These are phyloP conservation scores for Thalassophryne amazonica DNA, from an alignment of 2,797 vertebrate species.

Conservation along the genomic window DNA sequence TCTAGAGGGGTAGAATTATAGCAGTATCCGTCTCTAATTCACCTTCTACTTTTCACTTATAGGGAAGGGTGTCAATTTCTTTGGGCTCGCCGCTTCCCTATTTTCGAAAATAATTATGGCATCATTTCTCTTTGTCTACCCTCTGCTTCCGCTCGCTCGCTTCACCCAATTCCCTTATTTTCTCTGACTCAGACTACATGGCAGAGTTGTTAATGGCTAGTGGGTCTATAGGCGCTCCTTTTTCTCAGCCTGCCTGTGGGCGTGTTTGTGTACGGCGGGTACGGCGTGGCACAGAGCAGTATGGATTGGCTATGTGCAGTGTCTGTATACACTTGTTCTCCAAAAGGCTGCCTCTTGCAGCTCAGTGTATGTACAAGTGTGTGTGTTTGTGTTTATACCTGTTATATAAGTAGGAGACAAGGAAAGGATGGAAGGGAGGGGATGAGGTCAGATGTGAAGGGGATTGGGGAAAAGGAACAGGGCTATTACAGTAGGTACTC, in stretches of 20 bases:
- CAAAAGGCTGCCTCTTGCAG: constrained; percentile 68
- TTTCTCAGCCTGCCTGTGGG: constrained; percentile 41
- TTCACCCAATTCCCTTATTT: constrained; percentile 21
- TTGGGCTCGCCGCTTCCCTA: constrained; percentile 47
- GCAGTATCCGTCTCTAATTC: constrained; percentile 66
- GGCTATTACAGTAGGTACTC: constrained; percentile 88
- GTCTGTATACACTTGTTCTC: constrained; percentile 69
- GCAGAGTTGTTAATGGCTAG: constrained; percentile 69
- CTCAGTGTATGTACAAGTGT: constrained; percentile 40
- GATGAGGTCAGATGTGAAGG: constrained; percentile 57
- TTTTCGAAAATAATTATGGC: constrained; percentile 66
- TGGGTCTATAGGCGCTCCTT: constrained; percentile 47
- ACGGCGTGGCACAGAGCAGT: constrained; percentile 44
- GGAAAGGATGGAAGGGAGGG: constrained; percentile 28
- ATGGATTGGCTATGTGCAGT: constrained; percentile 54
- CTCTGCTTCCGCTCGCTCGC: constrained; percentile 1
- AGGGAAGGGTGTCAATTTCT: constrained; percentile 43
- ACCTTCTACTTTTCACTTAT: constrained; percentile 57
- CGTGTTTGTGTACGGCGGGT: constrained; percentile 29
- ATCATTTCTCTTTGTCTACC: constrained; percentile 52
- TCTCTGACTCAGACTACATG: constrained; percentile 59
- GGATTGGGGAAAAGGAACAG: constrained; percentile 28
- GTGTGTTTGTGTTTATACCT: constrained; percentile 21
- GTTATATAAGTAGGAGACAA: constrained; percentile 48
- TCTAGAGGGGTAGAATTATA: constrained; percentile 57